Conservation (phyloP, 2,888 invertebrate genomes). For the Xylota segnis region DNA sequence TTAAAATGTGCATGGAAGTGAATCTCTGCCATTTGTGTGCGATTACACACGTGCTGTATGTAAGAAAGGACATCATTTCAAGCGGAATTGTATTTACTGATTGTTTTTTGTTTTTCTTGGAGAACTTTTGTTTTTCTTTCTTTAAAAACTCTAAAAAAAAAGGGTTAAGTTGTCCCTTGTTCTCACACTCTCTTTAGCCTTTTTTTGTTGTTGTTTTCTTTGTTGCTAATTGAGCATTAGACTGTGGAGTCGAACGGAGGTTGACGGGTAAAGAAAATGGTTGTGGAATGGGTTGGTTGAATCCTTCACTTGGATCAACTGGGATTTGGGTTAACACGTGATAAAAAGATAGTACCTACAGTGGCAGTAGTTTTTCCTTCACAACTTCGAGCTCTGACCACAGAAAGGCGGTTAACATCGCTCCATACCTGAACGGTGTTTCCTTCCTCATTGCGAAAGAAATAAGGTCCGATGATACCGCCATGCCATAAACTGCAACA, state of each 20-base stretch:
- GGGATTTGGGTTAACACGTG: too few relatives aligned
- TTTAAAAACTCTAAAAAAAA: conserved; percentile 5
- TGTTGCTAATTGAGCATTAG: background rate
- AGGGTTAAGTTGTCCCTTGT: conserved; percentile 41
- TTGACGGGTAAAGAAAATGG: too few relatives aligned
- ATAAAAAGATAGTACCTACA: too few relatives aligned
- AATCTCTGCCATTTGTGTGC: conserved; percentile 10
- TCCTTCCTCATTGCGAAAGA: too few relatives aligned
- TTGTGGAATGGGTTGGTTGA: too few relatives aligned
- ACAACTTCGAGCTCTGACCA: too few relatives aligned
- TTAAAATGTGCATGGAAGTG: conserved; percentile 36
- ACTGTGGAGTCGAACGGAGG: background rate
- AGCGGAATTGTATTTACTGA: conserved; percentile 43
- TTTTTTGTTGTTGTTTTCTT: background rate
- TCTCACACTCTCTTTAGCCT: conserved; percentile 14
- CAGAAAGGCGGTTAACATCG: too few relatives aligned
- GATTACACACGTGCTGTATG: conserved; percentile 37
- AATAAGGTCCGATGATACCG: too few relatives aligned
- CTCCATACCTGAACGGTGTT: too few relatives aligned
- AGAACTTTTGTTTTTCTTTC: conserved; percentile 24
- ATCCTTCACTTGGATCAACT: too few relatives aligned
- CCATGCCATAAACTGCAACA: too few relatives aligned
- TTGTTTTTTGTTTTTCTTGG: conserved; percentile 35
- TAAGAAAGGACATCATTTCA: conserved; percentile 47
- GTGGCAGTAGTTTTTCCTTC: too few relatives aligned